Base-by-base conservation (phyloP, 37 sponge, comb jelly and placozoan species). In the Axinella damicornis region DNA sequence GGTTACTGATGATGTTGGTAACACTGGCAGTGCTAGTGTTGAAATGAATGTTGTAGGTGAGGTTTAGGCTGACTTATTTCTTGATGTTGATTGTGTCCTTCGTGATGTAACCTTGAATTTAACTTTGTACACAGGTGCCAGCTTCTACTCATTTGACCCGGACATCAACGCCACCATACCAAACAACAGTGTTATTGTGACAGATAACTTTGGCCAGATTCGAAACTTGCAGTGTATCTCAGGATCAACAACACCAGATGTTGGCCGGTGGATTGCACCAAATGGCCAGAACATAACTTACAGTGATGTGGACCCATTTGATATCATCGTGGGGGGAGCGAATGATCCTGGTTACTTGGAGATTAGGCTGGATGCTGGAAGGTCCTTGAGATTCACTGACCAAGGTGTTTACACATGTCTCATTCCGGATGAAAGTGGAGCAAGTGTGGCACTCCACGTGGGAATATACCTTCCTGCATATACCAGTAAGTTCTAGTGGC, bases 341-440 rank as follows among this genome's bases (percentile, higher is more conserved):
- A 73, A 27, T 19, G 74, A 73, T 39, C 74, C 74, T 53, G 74
- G 74, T 28, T 73, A 53, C 74, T n/a, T 73, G 55, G 55, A 73
- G 18, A 22, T 73, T n/a, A 53, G 56, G 2, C 56, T 73, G n/a
- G 4, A 53, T 20, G 5, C 74, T 52, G 56, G 56, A 11, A 11
- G 56, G 46, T 22, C 27, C 28, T 5, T 73, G 11, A 73, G 56
- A 39, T 39, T 53, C 28, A 41, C 21, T 73, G 56, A 73, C 22
- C 74, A 73, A 39, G 74, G 74, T 53, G 74, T 73, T 19, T 73
- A 73, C 53, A 20, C 54, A 9, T 73, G 54, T 39, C 74, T 11
- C 24, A 73, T 73, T 73, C 74, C 74, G 5, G 74, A 73, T 73
- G 56, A 73, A n/a, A 28, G 5, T 69, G 70, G 70, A 13, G 27